phyloP scores from a whole-genome alignment of 2,113 vertebrate species.

The Colaptes auratus region DNA sequence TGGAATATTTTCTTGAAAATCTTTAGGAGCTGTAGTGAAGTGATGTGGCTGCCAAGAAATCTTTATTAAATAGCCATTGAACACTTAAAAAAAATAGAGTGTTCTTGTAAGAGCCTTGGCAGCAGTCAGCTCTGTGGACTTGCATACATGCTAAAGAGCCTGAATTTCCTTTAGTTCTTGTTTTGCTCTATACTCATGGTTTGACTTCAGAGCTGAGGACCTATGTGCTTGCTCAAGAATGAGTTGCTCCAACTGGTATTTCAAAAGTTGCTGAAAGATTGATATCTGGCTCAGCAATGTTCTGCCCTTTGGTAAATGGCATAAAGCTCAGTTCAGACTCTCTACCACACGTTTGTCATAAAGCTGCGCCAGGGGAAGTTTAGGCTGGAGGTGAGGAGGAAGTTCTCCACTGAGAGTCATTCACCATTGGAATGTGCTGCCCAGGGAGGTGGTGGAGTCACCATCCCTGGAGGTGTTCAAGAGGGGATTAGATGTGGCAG shows the following conservation, averaged over 20 bases:
- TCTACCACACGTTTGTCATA: conserved; percentile 4
- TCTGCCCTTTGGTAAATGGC: not conserved
- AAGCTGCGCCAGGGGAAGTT: not conserved
- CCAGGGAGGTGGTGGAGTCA: no score
- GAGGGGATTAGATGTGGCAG: no score
- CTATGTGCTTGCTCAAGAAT: conserved; percentile 18
- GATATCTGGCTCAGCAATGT: not conserved
- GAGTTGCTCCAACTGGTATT: conserved; percentile 13
- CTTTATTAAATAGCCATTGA: conserved; percentile 52
- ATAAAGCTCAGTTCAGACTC: not conserved
- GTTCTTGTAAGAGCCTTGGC: conserved; percentile 1
- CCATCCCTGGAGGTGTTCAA: no score
- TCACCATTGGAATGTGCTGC: no score
- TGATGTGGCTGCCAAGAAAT: conserved; percentile 14
- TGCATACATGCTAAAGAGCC: conserved; percentile 39
- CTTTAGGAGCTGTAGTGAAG: not conserved
- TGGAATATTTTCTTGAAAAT: not conserved
- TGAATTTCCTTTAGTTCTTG: conserved; percentile 13
- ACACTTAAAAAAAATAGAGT: conserved; percentile 6
- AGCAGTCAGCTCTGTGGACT: conserved; percentile 7
- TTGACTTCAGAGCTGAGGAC: conserved; percentile 1
- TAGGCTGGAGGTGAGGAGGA: no score
- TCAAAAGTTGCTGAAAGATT: not conserved
- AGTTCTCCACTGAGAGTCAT: no score
- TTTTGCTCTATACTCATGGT: conserved; percentile 32